phyloP scores from a whole-genome alignment of 2,888 invertebrate species.

The Tenodera sinensis region DNA sequence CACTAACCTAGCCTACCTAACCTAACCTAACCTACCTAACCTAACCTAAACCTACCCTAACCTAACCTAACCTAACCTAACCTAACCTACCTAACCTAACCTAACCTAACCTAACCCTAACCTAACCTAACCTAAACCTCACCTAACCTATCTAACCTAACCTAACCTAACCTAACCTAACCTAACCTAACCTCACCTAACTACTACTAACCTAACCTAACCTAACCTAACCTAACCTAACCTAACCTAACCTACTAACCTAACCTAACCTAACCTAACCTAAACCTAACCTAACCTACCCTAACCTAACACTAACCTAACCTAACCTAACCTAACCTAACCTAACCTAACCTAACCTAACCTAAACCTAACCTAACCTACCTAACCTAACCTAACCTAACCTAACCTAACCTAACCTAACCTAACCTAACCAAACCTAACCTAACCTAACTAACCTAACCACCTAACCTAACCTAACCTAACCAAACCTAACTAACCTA shows the following conservation, averaged over 20 bases:
- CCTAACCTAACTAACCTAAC: slow-evolving; percentile 24
- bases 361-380: slow-evolving; percentile 19
- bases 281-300: too few relatives aligned
- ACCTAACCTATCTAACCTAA: neutral
- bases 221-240: slow-evolving; percentile 8
- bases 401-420: slow-evolving; percentile 16
- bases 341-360: slow-evolving; percentile 27
- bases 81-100: too few relatives aligned
- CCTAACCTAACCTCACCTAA: slow-evolving; percentile 9
- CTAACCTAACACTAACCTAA: too few relatives aligned
- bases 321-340: neutral
- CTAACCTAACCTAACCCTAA: too few relatives aligned
- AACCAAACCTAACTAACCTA: slow-evolving; percentile 2
- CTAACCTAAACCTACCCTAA: too few relatives aligned
- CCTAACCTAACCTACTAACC: neutral
- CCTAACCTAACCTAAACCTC: slow-evolving; percentile 15
- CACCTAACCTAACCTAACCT: slow-evolving; percentile 14
- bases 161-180: neutral
- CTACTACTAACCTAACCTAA: neutral
- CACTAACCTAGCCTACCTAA: too few relatives aligned
- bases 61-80: too few relatives aligned
- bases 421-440: slow-evolving; percentile 23
- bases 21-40: too few relatives aligned
- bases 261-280: too few relatives aligned
- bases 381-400: slow-evolving; percentile 2